These are phyloP conservation scores for Trimorus sp. DNA, from an alignment of 2,888 invertebrate species.

Conservation along the genomic window DNA sequence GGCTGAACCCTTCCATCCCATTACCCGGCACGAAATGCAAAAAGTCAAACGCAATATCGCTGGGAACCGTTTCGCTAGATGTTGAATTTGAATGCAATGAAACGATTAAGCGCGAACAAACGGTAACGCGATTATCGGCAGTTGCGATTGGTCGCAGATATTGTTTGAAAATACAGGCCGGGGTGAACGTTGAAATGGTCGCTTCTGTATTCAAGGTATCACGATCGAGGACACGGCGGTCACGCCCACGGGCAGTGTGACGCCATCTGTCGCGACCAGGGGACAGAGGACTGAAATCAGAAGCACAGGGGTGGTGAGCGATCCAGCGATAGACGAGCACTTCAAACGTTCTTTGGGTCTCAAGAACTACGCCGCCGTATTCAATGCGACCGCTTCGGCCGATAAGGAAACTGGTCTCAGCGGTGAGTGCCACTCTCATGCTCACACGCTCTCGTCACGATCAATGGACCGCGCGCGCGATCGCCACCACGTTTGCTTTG, in stretches of 20 bases:
- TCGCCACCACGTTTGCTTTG: conserved; percentile 13
- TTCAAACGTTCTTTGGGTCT: conserved; percentile 95
- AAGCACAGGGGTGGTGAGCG: conserved; percentile 83
- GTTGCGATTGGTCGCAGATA: conserved; percentile 36
- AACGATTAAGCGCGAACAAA: conserved; percentile 13
- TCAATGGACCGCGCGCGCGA: background rate
- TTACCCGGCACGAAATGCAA: too few relatives aligned
- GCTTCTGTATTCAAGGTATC: conserved; percentile 71
- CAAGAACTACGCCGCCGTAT: conserved; percentile 82
- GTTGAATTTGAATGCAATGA: too few relatives aligned
- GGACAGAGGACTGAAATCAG: conserved; percentile 68
- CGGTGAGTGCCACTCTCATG: conserved; percentile 71
- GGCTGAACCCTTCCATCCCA: too few relatives aligned
- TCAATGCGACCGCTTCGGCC: conserved; percentile 75
- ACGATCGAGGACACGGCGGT: conserved; percentile 78
- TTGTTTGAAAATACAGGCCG: conserved; percentile 32
- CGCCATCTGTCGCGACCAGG: conserved; percentile 76
- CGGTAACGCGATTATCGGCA: conserved; percentile 20
- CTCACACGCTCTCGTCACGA: conserved; percentile 25
- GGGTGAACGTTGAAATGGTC: conserved; percentile 37
- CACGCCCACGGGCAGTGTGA: conserved; percentile 77
- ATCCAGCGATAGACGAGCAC: conserved; percentile 97
- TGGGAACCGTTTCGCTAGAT: too few relatives aligned
- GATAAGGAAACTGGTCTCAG: conserved; percentile 80
- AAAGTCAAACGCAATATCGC: too few relatives aligned